Percentiles rank a stretch among this genome's conserved stretches.
Conservation (phyloP, 2,113 vertebrate genomes). For the Microtus oregoni region DNA sequence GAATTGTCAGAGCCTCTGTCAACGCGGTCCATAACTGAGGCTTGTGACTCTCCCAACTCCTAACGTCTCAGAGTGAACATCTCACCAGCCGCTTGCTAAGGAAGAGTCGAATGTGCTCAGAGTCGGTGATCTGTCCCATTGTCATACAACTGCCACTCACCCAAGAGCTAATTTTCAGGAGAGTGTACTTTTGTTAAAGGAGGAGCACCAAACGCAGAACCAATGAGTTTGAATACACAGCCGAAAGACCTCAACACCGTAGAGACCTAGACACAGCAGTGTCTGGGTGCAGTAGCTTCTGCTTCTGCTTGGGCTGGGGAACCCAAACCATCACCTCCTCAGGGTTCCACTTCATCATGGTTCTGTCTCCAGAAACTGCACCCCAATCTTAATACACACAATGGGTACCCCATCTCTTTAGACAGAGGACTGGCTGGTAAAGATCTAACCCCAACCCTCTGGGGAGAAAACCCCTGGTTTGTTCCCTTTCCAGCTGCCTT, state of each 20-base stretch:
- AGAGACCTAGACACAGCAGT: not conserved
- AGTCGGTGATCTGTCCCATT: too few relatives aligned
- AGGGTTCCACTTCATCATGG: not conserved
- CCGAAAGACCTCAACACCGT: not conserved
- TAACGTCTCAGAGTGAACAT: not conserved
- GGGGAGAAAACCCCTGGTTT: not conserved
- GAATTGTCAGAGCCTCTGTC: not conserved
- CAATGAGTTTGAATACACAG: not conserved
- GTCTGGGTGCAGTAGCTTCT: accelerated
- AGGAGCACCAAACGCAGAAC: not conserved
- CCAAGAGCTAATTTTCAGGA: not conserved
- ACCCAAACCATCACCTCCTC: not conserved
- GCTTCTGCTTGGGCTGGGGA: not conserved
- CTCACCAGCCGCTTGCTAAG: not conserved
- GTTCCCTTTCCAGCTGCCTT: not conserved
- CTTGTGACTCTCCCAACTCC: not conserved
- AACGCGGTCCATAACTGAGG: not conserved
- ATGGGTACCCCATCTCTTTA: not conserved
- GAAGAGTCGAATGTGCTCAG: not conserved
- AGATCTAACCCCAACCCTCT: not conserved
- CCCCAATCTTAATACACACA: not conserved
- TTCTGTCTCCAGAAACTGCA: not conserved
- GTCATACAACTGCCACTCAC: not conserved
- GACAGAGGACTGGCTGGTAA: not conserved
- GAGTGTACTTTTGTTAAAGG: not conserved